Evolutionary conservation across 2,797 vertebrate genomes (phyloP).

Genomic region (Otolemur crassicaudatus): DNA sequence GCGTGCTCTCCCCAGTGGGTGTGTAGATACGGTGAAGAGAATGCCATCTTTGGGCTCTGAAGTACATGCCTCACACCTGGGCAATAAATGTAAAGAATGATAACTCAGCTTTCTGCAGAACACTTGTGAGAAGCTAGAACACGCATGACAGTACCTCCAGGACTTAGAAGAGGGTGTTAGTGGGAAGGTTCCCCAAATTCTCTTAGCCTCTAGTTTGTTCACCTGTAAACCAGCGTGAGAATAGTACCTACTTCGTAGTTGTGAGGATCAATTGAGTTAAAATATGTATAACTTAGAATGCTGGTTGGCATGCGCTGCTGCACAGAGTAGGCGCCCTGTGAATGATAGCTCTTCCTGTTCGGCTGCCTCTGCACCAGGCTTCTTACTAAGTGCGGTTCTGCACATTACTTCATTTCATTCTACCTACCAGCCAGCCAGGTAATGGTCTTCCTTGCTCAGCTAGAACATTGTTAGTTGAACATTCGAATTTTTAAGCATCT

Average conservation of each 20-base stretch:
- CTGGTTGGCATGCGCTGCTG: background rate
- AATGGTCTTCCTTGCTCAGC: background rate
- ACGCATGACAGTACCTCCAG: background rate
- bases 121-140: background rate
- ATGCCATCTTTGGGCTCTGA: background rate
- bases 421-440: slow-evolving; percentile 23
- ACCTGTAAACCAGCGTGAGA: background rate
- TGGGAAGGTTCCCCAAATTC: background rate
- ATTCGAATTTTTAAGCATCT: slow-evolving; percentile 78
- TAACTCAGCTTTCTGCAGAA: background rate
- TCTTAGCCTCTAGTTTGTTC: background rate
- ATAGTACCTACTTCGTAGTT: background rate
- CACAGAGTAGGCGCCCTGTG: accelerated
- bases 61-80: background rate
- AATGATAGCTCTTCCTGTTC: accelerated
- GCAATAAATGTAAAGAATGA: background rate
- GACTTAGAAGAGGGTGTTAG: background rate
- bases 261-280: background rate
- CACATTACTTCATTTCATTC: background rate
- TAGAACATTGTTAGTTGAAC: slow-evolving; percentile 46
- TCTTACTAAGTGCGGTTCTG: background rate
- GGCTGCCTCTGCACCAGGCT: background rate
- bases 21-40: background rate
- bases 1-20: background rate
- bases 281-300: accelerated